phyloP scores from a whole-genome alignment of 2,113 vertebrate genomes.

The Xenopus laevis region DNA sequence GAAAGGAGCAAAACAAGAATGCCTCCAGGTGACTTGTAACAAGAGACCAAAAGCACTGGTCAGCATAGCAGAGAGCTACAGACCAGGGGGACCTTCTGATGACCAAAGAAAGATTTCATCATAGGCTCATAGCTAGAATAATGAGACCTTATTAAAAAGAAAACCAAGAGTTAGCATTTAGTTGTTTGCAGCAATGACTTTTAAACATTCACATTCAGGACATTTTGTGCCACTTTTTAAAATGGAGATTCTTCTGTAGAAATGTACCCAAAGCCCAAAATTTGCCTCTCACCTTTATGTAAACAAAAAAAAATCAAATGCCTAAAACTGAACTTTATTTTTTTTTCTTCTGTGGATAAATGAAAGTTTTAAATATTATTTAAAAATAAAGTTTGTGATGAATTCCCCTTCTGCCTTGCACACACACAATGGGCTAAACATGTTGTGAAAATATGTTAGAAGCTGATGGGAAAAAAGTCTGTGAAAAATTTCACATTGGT shows the following conservation, averaged over 20 bases:
- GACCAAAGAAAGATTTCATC: slow-evolving; percentile 39
- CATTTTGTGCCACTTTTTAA: slow-evolving; percentile 19
- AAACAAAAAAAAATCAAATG: slow-evolving; percentile 26
- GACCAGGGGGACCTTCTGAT: slow-evolving; percentile 30
- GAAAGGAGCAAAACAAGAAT: slow-evolving; percentile 50
- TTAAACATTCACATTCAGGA: slow-evolving; percentile 15
- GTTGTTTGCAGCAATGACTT: slow-evolving; percentile 18
- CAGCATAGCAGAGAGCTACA: slow-evolving; percentile 10
- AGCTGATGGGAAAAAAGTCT: slow-evolving; percentile 30
- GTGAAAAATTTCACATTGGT: slow-evolving; percentile 61
- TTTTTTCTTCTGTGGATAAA: slow-evolving; percentile 42
- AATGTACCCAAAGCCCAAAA: no score
- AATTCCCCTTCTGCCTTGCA: slow-evolving; percentile 27
- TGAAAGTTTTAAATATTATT: slow-evolving; percentile 42
- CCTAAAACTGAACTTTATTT: slow-evolving; percentile 12
- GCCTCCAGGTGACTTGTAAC: slow-evolving; percentile 59
- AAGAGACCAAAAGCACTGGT: slow-evolving; percentile 48
- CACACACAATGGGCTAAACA: slow-evolving; percentile 37
- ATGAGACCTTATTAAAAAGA: slow-evolving; percentile 33
- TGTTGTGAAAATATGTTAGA: slow-evolving; percentile 49
- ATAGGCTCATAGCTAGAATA: slow-evolving; percentile 43
- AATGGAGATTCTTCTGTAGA: slow-evolving; percentile 14
- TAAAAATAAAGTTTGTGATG: slow-evolving; percentile 36
- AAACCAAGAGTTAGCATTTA: slow-evolving; percentile 2
- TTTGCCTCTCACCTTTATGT: slow-evolving; percentile 15